Evolutionary conservation across 2,888 invertebrate genomes (phyloP).

Genomic region (Balanococcus diminutus): DNA sequence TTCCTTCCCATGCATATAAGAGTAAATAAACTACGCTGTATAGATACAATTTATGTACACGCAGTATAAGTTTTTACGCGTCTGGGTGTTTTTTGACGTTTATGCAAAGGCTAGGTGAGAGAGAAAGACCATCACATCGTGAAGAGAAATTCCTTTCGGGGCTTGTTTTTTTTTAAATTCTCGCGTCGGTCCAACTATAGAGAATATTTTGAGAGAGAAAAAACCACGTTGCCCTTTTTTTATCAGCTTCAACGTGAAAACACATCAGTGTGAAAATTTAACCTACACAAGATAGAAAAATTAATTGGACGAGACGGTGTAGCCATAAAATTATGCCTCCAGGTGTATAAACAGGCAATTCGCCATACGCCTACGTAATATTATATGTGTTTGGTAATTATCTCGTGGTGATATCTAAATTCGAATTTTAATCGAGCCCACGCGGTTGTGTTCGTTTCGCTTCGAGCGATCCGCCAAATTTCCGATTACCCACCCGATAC

Average conservation of each 20-base stretch:
- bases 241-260: not conserved
- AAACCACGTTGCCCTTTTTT: not conserved
- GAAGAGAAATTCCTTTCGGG: no score
- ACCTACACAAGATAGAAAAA: not conserved
- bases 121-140: not conserved
- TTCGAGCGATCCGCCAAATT: not conserved
- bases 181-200: not conserved
- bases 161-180: not conserved
- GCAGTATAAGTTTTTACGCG: not conserved
- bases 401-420: not conserved
- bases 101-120: not conserved
- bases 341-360: not conserved
- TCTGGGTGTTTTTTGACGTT: not conserved
- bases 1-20: not conserved
- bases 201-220: slow-evolving; percentile 17
- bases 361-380: not conserved
- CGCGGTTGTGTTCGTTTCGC: not conserved
- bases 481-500: not conserved
- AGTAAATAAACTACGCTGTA: no score
- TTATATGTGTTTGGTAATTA: not conserved
- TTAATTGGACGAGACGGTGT: not conserved
- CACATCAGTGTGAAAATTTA: not conserved
- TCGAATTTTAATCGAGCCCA: not conserved
- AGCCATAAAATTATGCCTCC: not conserved
- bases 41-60: not conserved